Conservation (phyloP, 2,797 vertebrate genomes). For the Vireo griseus region DNA sequence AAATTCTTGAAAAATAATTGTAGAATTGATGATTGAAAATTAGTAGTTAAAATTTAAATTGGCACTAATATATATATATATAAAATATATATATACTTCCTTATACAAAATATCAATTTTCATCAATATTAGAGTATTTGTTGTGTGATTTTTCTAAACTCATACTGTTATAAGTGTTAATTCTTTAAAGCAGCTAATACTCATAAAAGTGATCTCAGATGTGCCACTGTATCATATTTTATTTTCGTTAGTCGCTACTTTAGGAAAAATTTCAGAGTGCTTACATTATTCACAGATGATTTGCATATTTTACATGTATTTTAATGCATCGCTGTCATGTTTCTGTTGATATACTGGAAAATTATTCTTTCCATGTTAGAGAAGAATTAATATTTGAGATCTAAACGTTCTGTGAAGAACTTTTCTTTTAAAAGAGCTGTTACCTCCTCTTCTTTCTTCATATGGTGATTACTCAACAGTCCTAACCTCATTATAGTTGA, state of each 20-base stretch:
- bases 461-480: neutral
- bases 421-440: neutral
- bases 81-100: neutral
- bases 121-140: neutral
- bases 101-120: fast-evolving
- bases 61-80: neutral
- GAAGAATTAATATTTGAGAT: neutral
- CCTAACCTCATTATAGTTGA: neutral
- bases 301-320: neutral
- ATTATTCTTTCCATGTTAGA: neutral
- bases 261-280: neutral
- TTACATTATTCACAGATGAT: neutral
- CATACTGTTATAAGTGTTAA: neutral
- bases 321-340: neutral
- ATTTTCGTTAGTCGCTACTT: neutral
- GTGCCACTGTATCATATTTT: neutral
- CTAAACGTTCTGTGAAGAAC: neutral
- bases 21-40: neutral
- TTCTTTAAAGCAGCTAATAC: neutral
- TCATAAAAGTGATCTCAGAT: neutral
- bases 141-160: neutral
- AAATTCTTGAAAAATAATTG: neutral
- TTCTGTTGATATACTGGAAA: neutral
- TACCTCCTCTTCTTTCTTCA: neutral
- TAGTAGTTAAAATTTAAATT: neutral